Conservation (phyloP, 1,140 invertebrate species). For the Megathymus violae region DNA sequence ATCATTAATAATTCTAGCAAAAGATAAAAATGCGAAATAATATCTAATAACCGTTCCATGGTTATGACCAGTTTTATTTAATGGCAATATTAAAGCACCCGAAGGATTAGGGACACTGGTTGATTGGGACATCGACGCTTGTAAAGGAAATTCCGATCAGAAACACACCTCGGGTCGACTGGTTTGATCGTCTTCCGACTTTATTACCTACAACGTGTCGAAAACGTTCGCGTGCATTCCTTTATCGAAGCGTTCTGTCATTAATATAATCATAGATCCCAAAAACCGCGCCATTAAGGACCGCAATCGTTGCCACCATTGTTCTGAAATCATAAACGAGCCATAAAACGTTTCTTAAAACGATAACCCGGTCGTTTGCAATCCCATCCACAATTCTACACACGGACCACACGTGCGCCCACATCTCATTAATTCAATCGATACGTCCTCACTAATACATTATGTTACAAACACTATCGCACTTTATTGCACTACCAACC, state of each 20-base stretch:
- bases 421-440: conserved; percentile 81
- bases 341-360: conserved; percentile 62
- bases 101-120: conserved; percentile 43
- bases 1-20: too few species aligned
- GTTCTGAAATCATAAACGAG: conserved; percentile 64
- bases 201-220: conserved; percentile 34
- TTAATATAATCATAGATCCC: conserved; percentile 36
- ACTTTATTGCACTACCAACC: conserved; percentile 61
- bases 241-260: conserved; percentile 13
- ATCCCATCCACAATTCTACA: conserved; percentile 57
- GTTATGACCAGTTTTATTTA: too few species aligned
- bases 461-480: conserved; percentile 64
- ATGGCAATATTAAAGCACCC: conserved; percentile 46
- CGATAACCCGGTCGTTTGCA: conserved; percentile 68
- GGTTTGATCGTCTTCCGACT: conserved; percentile 35
- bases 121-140: conserved; percentile 49
- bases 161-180: conserved; percentile 31
- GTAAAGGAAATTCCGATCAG: conserved; percentile 44
- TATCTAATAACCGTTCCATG: too few species aligned
- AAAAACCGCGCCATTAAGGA: conserved; percentile 46
- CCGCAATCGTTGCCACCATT: conserved; percentile 59
- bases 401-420: conserved; percentile 76
- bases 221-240: conserved; percentile 24
- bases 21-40: too few species aligned
- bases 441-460: conserved; percentile 76